Conservation (phyloP, 2,113 vertebrate genomes). For the Gyps fulvus region DNA sequence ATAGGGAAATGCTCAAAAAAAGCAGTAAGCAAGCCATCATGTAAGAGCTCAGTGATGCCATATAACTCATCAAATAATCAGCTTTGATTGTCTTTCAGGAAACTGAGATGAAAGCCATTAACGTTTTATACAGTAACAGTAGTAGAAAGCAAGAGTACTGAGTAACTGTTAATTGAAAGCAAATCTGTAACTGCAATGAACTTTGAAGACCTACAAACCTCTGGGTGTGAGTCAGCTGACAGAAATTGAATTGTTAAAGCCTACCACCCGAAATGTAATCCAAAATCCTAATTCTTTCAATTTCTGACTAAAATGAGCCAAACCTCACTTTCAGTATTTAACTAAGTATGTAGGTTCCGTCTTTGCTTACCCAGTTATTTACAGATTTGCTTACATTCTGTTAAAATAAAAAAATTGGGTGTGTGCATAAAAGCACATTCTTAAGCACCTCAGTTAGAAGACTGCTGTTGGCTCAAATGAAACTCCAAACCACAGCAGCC, state of each 20-base stretch:
- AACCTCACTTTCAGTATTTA: neutral
- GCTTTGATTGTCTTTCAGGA: conserved; percentile 25
- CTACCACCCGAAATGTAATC: neutral
- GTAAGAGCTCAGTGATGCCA: neutral
- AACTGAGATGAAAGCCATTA: conserved; percentile 20
- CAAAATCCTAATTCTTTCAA: neutral
- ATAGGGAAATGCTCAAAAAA: neutral
- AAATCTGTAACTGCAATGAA: neutral
- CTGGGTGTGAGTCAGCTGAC: neutral
- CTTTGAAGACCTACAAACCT: neutral
- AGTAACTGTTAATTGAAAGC: conserved; percentile 3
- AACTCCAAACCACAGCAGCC: neutral
- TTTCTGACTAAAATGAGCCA: neutral
- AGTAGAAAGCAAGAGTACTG: neutral
- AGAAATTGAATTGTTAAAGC: neutral
- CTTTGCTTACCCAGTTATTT: neutral
- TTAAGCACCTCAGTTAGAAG: neutral
- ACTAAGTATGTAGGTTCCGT: neutral
- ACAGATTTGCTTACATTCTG: neutral
- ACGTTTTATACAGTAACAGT: neutral
- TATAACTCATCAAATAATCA: conserved; percentile 43
- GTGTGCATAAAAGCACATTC: neutral
- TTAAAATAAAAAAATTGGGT: neutral
- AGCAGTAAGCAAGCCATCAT: neutral
- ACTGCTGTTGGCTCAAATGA: neutral